Base-by-base conservation (phyloP, 2,888 invertebrate genomes). In the Dolichopus griseipennis region DNA sequence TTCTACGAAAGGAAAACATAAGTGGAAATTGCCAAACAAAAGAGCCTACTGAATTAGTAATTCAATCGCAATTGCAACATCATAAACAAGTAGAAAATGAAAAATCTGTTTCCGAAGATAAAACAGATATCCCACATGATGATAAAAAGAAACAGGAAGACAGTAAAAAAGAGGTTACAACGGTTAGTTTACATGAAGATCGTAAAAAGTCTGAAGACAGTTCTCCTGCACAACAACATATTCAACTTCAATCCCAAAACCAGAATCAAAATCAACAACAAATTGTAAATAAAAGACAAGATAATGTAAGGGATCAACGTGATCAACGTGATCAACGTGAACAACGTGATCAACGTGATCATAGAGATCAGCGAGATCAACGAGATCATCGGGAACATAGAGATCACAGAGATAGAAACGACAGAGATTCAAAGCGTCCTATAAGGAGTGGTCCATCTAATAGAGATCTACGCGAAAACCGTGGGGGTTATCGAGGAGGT, bases 401-500 rank as follows among this genome's bases (percentile, higher is more conserved):
- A 0, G 65, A 65, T 0, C 63, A 65, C 0, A 69, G 73, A 7
- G 69, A 66, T 8, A 64, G 52, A 8, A n/a, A 52, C n/a, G 15
- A 52, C n/a, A 65, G 20, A 67, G 52, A 52, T 52, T 52, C 52
- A 18, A 52, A 52, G 15, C 52, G 52, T 18, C 52, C 18, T n/a
- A 18, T 52, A n/a, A 52, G 52, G 18, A 52, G 52, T n/a, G 66
- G 18, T 7, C 68, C 66, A 63, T 67, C 65, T 61, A 9, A 21
- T 72, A 75, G 79, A 20, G 75, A 73, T n/a, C 77, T 76, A 70
- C 73, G 73, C 61, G 73, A 52, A 52, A 52, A 52, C 18, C 52
- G 75, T 27, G 68, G 71, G 10, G 69, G 70, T 7, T 27, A 77
- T 78, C 82, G 85, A 52, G 84, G 83, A 71, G 83, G 84, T 72